Evolutionary conservation across 2,888 invertebrate species (phyloP).

Genomic region (Protophormia terraenovae): DNA sequence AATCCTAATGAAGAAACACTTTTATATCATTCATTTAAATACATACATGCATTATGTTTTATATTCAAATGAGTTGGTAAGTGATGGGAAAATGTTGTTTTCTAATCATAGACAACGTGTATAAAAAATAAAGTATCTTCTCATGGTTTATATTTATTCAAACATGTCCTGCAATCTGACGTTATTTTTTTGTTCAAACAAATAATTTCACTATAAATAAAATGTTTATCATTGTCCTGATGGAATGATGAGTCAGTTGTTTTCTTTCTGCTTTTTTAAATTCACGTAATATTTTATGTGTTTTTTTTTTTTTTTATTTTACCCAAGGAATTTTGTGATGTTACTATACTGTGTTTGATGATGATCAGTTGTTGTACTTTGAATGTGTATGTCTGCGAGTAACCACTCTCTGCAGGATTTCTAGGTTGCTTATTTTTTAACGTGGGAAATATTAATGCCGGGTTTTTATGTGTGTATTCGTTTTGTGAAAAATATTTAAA

Average conservation of each 20-base stretch:
- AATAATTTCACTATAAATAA: not conserved
- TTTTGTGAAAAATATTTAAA: conserved; percentile 14
- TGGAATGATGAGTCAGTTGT: conserved; percentile 62
- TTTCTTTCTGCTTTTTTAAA: conserved; percentile 35
- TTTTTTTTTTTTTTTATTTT: conserved; percentile 2
- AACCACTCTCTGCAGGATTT: conserved; percentile 21
- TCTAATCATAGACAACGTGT: conserved; percentile 5
- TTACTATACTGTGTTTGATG: not conserved
- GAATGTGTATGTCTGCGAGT: not conserved
- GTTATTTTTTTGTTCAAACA: conserved; percentile 26
- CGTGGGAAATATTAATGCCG: conserved; percentile 67
- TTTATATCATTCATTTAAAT: conserved; percentile 19
- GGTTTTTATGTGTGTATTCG: not conserved
- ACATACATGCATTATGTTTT: conserved; percentile 2
- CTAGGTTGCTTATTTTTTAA: conserved; percentile 26
- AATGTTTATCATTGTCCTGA: conserved; percentile 46
- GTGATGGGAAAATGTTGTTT: conserved; percentile 54
- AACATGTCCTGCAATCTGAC: conserved; percentile 57
- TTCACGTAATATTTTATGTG: conserved; percentile 29
- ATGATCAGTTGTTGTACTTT: conserved; percentile 20
- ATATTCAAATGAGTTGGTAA: conserved; percentile 33
- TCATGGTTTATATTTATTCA: conserved; percentile 25
- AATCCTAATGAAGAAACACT: conserved; percentile 29
- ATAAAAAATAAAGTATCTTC: conserved; percentile 39
- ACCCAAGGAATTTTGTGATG: conserved; percentile 6